These are phyloP conservation scores for Darevskia nairensis DNA, from an alignment of 2,797 vertebrate genomes.

Conservation along the genomic window DNA sequence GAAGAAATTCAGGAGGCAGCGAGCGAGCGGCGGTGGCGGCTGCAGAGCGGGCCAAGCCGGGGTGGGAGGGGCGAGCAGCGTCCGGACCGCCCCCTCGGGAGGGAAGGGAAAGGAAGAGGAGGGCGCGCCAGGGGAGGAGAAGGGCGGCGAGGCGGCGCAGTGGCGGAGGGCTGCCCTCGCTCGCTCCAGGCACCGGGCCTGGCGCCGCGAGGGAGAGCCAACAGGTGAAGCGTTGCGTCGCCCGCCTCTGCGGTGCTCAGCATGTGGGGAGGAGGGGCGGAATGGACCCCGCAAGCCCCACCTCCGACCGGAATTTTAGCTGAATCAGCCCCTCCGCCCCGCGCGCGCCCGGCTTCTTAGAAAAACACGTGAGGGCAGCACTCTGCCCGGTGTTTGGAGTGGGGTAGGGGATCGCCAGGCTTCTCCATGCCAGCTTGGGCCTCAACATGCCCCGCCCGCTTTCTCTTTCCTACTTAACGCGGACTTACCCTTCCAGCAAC, in stretches of 20 bases:
- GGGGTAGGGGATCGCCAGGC: too few species aligned
- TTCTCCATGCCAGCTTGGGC: too few species aligned
- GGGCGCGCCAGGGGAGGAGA: background rate
- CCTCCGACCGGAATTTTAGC: background rate
- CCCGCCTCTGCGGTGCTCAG: background rate
- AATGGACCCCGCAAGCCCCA: too few species aligned
- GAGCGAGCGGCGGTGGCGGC: background rate
- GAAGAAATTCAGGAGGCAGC: constrained; percentile 56
- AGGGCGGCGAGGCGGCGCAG: background rate
- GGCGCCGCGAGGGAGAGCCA: background rate
- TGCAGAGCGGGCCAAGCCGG: background rate
- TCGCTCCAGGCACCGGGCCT: rapidly evolving
- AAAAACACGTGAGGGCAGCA: background rate
- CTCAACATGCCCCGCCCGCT: too few species aligned
- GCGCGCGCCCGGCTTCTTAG: background rate
- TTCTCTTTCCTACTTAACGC: too few species aligned
- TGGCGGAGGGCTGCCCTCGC: background rate
- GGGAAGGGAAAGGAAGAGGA: constrained; percentile 15
- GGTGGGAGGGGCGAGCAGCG: background rate
- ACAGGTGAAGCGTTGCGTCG: background rate
- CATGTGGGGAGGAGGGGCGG: too few species aligned
- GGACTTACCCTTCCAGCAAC: too few species aligned
- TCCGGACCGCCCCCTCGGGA: constrained; percentile 20
- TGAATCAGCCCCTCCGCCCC: background rate
- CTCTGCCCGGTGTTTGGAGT: too few species aligned